These are phyloP conservation scores for Metaphire vulgaris DNA, from an alignment of 1,140 invertebrate genomes.

Conservation along the genomic window DNA sequence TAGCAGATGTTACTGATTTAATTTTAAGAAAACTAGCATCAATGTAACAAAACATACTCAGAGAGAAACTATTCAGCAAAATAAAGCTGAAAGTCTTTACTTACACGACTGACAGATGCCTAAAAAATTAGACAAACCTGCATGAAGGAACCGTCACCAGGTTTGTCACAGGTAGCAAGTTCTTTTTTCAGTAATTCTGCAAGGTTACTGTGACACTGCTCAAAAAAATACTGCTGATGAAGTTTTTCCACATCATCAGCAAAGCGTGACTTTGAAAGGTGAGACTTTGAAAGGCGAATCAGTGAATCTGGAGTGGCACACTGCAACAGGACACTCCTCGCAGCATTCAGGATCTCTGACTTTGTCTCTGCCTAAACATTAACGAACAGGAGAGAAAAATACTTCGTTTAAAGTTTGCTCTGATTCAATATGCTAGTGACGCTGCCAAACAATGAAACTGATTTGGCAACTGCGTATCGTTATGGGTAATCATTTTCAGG, in stretches of 20 bases:
- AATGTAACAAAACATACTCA: no score
- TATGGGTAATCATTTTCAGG: no score
- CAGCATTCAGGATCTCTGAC: slow-evolving; percentile 28
- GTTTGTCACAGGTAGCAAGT: not conserved
- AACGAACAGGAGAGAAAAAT: slow-evolving; percentile 1
- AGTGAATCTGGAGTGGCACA: slow-evolving; percentile 38
- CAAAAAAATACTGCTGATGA: slow-evolving; percentile 34
- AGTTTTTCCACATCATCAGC: slow-evolving; percentile 15
- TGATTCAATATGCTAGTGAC: not conserved
- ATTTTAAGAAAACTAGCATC: no score
- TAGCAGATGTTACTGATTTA: no score
- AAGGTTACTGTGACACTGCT: slow-evolving; percentile 40
- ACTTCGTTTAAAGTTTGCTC: not conserved
- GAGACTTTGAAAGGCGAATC: slow-evolving; percentile 29
- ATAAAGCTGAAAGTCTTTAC: no score
- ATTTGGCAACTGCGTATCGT: no score
- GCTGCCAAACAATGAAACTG: no score
- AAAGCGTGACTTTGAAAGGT: slow-evolving; percentile 26
- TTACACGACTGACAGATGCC: no score
- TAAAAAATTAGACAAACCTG: no score
- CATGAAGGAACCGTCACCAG: not conserved
- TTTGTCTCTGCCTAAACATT: no score
- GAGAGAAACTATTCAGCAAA: no score
- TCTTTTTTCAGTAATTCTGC: slow-evolving; percentile 32
- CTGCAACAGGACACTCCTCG: slow-evolving; percentile 33